phyloP scores from a whole-genome alignment of 2,797 vertebrate genomes.

The Coregonus suidteri region DNA sequence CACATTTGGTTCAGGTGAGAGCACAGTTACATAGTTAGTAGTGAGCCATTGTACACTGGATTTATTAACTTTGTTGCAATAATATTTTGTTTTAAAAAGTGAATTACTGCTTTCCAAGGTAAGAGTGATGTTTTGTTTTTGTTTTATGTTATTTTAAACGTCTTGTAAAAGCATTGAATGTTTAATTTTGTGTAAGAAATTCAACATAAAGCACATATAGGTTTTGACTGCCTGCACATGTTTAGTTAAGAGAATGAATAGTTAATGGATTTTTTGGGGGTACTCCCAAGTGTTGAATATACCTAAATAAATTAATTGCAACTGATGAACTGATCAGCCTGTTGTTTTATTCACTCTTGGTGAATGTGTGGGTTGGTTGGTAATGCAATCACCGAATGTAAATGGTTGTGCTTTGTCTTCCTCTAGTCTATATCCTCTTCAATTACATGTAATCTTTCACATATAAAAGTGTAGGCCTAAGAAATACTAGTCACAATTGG shows the following conservation, averaged over 20 bases:
- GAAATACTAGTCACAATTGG: not conserved
- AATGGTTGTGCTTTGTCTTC: too few relatives aligned
- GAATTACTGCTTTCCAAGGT: slow-evolving; percentile 17
- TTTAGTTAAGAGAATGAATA: slow-evolving; percentile 52
- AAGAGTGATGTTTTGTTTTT: slow-evolving; percentile 37
- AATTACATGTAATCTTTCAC: too few relatives aligned
- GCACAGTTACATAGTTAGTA: slow-evolving; percentile 33
- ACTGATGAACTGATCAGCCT: slow-evolving; percentile 21
- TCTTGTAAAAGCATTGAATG: slow-evolving; percentile 19
- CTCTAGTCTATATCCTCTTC: too few relatives aligned
- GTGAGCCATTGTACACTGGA: slow-evolving; percentile 33
- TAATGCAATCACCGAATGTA: not conserved
- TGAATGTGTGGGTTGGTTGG: not conserved
- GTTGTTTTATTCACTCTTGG: slow-evolving; percentile 19
- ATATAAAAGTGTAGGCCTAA: not conserved
- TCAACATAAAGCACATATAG: slow-evolving; percentile 28
- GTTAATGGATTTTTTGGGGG: not conserved
- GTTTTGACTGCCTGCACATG: slow-evolving; percentile 58
- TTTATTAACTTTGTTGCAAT: slow-evolving; percentile 44
- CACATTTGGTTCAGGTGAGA: slow-evolving; percentile 15
- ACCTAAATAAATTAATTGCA: slow-evolving; percentile 64
- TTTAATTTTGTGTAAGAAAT: slow-evolving; percentile 33
- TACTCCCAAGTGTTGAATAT: slow-evolving; percentile 44
- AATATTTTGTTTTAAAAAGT: not conserved
- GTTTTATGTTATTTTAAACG: slow-evolving; percentile 28